Conservation (phyloP, 2,113 vertebrate species). For the Oreocharis arfaki region DNA sequence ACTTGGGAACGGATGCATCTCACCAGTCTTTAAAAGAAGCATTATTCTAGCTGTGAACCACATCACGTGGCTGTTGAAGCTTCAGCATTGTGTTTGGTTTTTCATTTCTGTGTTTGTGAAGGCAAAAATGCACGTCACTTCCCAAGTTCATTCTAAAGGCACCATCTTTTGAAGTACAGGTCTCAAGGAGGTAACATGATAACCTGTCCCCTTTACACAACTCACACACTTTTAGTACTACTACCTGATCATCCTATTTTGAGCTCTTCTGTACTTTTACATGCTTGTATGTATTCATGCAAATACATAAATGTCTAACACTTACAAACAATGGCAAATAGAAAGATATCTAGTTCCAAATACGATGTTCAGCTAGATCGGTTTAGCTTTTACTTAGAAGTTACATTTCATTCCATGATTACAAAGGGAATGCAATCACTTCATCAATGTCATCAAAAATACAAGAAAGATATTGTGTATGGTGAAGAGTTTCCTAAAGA, state of each 20-base stretch:
- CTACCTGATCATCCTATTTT: neutral
- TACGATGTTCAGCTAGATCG: neutral
- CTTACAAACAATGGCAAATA: neutral
- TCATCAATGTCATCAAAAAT: neutral
- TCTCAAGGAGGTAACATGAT: neutral
- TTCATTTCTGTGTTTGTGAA: neutral
- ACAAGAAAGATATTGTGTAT: accelerated
- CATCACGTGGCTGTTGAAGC: neutral
- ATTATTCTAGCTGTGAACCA: neutral
- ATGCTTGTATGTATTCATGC: neutral
- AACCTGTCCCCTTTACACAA: neutral
- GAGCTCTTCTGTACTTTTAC: neutral
- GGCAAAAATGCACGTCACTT: neutral
- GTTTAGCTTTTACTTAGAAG: neutral
- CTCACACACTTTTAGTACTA: neutral
- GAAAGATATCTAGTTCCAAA: neutral
- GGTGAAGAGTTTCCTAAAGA: neutral
- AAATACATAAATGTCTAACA: neutral
- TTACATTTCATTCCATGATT: neutral
- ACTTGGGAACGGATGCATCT: neutral
- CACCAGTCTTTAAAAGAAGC: neutral
- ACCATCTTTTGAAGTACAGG: neutral
- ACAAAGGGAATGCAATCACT: neutral
- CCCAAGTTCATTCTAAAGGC: neutral
- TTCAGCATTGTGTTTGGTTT: neutral